These are phyloP conservation scores for Buathra laborator DNA, from an alignment of 2,888 invertebrate species.

Conservation along the genomic window DNA sequence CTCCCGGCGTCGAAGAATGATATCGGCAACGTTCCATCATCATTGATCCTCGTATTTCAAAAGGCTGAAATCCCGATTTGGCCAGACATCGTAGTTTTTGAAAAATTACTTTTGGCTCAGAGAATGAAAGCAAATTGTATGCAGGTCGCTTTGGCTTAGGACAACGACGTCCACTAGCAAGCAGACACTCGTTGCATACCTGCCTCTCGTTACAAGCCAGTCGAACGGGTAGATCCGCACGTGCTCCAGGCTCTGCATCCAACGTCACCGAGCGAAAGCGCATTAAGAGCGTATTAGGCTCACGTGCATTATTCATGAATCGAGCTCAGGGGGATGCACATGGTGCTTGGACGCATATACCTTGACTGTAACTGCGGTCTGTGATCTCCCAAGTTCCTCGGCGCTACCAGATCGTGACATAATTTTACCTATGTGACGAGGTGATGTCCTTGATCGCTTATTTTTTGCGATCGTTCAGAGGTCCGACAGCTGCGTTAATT, in stretches of 20 bases:
- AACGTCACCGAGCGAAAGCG: constrained; percentile 66
- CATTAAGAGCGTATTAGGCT: constrained; percentile 74
- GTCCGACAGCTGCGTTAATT: background rate
- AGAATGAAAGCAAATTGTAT: constrained; percentile 25
- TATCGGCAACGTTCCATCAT: background rate
- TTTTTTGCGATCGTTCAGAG: background rate
- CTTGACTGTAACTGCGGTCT: constrained; percentile 7
- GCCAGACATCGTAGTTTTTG: background rate
- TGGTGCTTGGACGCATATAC: constrained; percentile 3
- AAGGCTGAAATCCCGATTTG: background rate
- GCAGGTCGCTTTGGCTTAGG: background rate
- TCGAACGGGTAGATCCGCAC: constrained; percentile 49
- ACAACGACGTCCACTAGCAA: constrained; percentile 29
- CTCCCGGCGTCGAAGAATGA: background rate
- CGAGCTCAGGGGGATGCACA: constrained; percentile 31
- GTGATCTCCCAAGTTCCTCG: background rate
- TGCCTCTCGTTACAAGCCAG: constrained; percentile 31
- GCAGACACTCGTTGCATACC: constrained; percentile 40
- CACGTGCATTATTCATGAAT: constrained; percentile 76
- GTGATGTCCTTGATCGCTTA: background rate
- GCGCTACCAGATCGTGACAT: constrained; percentile 19
- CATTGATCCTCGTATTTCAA: background rate
- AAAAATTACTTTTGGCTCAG: constrained; percentile 3
- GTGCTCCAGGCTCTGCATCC: constrained; percentile 52
- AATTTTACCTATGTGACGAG: background rate